Evolutionary conservation across 2,797 vertebrate species (phyloP).

Genomic region (Kryptolebias ocellatus): DNA sequence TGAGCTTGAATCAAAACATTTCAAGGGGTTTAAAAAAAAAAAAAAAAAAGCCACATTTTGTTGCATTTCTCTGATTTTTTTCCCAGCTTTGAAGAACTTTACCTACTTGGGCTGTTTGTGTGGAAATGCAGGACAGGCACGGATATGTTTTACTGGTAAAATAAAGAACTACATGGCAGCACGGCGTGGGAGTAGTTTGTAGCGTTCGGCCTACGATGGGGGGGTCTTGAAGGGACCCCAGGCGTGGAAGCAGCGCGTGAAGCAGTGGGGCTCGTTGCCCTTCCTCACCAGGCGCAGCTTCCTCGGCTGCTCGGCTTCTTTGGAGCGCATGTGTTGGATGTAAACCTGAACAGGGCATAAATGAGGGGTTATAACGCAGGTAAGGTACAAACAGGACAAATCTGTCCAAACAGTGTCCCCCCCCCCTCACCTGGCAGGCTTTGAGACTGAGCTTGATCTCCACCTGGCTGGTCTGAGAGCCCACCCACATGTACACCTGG

Average conservation of each 20-base stretch:
- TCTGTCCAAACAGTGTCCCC: neutral
- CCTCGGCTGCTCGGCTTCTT: constrained; percentile 85
- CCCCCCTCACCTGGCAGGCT: constrained; percentile 90
- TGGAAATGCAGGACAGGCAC: neutral
- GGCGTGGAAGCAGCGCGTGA: constrained; percentile 96
- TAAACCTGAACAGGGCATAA: constrained; percentile 86
- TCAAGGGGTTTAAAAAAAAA: neutral
- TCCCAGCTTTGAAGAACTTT: neutral
- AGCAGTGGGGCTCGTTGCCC: constrained; percentile 94
- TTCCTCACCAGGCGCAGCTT: constrained; percentile 96
- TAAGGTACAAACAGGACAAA: neutral
- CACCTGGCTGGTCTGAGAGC: constrained; percentile 97
- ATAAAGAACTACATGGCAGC: constrained; percentile 51
- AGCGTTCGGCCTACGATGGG: constrained; percentile 72
- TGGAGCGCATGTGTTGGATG: constrained; percentile 96
- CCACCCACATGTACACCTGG: constrained; percentile 99
- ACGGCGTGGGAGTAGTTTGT: constrained; percentile 1
- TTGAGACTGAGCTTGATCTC: constrained; percentile 98
- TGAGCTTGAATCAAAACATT: constrained; percentile 1
- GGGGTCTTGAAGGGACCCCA: constrained; percentile 93
- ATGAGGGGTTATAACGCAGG: neutral
- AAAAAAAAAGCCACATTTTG: neutral
- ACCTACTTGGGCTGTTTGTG: neutral
- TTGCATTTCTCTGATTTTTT: neutral
- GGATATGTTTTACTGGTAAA: constrained; percentile 16